phyloP scores from a whole-genome alignment of 2,797 vertebrate species.

The Onychomys leucogaster region DNA sequence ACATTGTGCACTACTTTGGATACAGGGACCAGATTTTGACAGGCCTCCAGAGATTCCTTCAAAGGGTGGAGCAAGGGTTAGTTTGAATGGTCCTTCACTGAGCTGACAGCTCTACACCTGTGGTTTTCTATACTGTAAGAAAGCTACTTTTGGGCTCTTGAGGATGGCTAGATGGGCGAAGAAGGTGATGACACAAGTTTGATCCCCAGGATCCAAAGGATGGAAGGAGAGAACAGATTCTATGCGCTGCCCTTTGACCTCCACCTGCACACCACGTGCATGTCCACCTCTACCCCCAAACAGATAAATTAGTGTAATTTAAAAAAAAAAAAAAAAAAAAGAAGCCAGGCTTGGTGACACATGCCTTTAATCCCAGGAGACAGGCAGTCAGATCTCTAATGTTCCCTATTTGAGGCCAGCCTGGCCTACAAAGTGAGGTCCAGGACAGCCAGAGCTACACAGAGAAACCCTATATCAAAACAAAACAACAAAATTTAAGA shows the following conservation, averaged over 20 bases:
- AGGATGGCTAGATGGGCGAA: background rate
- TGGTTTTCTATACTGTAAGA: background rate
- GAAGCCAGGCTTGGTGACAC: background rate
- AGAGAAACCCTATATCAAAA: background rate
- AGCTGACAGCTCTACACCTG: background rate
- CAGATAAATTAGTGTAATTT: background rate
- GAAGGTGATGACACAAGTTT: no score
- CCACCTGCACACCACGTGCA: background rate
- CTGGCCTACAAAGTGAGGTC: background rate
- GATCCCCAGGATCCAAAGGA: background rate
- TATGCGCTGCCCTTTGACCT: background rate
- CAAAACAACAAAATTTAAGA: background rate
- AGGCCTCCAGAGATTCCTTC: slow-evolving; percentile 79
- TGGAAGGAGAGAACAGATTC: background rate
- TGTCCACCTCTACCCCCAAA: background rate
- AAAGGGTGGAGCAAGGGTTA: background rate
- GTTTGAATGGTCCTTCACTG: background rate
- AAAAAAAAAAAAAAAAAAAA: background rate
- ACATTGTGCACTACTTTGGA: slow-evolving; percentile 72
- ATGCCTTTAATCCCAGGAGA: background rate
- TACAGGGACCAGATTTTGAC: slow-evolving; percentile 55
- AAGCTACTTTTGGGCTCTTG: background rate
- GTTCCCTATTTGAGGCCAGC: background rate
- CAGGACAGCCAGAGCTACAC: background rate
- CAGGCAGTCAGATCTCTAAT: background rate